Evolutionary conservation across 2,888 invertebrate genomes (phyloP).

Genomic region (Thyatira batis): DNA sequence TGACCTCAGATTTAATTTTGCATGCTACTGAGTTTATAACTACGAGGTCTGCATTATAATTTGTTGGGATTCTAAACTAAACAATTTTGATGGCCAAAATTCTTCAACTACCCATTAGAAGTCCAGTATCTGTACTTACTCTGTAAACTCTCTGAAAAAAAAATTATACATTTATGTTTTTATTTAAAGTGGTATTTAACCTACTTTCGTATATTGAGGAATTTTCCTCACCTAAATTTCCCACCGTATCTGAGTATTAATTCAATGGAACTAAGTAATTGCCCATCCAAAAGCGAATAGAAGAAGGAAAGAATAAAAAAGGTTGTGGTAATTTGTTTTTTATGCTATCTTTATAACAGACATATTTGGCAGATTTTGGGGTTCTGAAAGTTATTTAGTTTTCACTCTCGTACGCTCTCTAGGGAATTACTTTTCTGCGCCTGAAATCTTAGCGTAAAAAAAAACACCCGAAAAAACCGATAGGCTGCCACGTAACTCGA

Average conservation of each 20-base stretch:
- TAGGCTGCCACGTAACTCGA: not conserved
- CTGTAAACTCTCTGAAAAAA: no score
- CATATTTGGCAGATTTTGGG: not conserved
- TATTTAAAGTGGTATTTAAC: not conserved
- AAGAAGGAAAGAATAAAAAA: not conserved
- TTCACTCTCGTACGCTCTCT: not conserved
- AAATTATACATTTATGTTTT: no score
- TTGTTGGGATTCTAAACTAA: not conserved
- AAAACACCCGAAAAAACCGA: not conserved
- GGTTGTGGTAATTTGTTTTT: not conserved
- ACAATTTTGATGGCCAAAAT: no score
- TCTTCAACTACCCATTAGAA: not conserved
- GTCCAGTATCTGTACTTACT: no score
- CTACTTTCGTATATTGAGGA: no score
- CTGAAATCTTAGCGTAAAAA: not conserved
- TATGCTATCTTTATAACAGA: not conserved
- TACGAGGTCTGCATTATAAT: not conserved
- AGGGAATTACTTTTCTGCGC: not conserved
- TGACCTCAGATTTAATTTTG: not conserved
- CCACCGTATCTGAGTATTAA: not conserved
- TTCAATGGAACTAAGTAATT: not conserved
- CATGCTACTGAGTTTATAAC: not conserved
- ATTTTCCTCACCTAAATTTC: not conserved
- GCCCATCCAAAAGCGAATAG: not conserved
- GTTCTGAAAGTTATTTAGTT: not conserved